Conservation (phyloP, 2,797 vertebrate genomes). For the Triplophysa bombifrons region DNA sequence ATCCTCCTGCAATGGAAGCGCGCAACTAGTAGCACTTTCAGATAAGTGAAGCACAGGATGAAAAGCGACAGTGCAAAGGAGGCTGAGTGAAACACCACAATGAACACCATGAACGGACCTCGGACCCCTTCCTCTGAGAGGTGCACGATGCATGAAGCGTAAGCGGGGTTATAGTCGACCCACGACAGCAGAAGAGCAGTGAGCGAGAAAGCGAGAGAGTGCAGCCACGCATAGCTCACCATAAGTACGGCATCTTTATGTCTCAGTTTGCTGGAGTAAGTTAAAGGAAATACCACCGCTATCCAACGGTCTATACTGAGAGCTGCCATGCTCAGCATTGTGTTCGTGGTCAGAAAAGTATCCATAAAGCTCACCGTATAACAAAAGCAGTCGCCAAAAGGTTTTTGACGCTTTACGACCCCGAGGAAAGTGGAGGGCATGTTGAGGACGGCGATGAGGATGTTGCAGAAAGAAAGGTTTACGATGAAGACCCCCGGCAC, state of each 20-base stretch:
- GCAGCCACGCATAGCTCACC: constrained; percentile 79
- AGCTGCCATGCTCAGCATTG: constrained; percentile 82
- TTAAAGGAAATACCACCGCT: constrained; percentile 80
- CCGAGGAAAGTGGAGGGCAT: constrained; percentile 79
- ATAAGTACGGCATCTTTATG: constrained; percentile 75
- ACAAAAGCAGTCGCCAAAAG: constrained; percentile 72
- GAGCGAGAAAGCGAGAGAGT: constrained; percentile 75
- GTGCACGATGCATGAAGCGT: constrained; percentile 78
- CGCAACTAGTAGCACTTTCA: constrained; percentile 80
- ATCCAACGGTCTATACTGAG: constrained; percentile 84
- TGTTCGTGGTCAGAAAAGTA: constrained; percentile 79
- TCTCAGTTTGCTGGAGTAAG: constrained; percentile 81
- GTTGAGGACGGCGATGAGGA: constrained; percentile 77
- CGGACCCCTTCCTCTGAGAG: constrained; percentile 43
- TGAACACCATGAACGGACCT: constrained; percentile 73
- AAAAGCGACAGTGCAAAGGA: constrained; percentile 79
- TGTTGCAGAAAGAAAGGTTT: constrained; percentile 81
- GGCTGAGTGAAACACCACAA: constrained; percentile 74
- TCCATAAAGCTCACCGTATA: constrained; percentile 75
- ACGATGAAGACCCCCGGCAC: constrained; percentile 80
- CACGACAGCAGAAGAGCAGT: constrained; percentile 75
- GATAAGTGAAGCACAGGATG: constrained; percentile 79
- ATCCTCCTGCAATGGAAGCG: constrained; percentile 81
- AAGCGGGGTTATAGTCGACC: constrained; percentile 78
- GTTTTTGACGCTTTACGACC: constrained; percentile 68